Percentiles rank a stretch among this genome's conserved stretches.
These are phyloP conservation scores for Acyrthosiphon pisum DNA, from an alignment of 1,140 invertebrate species.

Conservation along the genomic window DNA sequence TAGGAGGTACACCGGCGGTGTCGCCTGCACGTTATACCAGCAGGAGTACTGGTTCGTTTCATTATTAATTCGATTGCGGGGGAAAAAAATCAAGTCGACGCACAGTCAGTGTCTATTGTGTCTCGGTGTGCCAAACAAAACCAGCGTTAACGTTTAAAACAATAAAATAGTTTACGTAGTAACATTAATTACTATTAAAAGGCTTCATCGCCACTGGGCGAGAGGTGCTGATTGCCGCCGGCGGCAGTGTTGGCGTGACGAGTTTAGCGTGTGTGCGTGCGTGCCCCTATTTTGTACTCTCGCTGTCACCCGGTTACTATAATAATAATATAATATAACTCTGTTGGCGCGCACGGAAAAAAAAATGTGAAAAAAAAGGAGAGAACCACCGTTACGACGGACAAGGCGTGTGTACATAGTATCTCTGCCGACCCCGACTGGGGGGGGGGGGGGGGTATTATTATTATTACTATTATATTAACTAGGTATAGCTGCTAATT, in stretches of 20 bases:
- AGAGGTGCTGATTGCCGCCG: conserved; percentile 4
- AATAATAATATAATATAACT: conserved; percentile 5
- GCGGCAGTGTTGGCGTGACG: conserved; percentile 30
- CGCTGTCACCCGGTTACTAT: conserved; percentile 23
- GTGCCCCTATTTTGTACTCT: conserved; percentile 33
- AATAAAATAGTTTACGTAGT: conserved; percentile 30
- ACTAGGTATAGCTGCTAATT: conserved; percentile 24
- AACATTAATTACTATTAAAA: conserved; percentile 46
- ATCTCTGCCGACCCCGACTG: neutral
- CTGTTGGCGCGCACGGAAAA: neutral
- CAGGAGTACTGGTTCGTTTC: neutral
- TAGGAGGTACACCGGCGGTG: too few species aligned
- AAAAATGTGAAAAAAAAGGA: neutral
- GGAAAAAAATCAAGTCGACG: neutral
- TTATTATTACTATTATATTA: neutral
- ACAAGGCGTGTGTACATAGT: neutral
- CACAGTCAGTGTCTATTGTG: neutral
- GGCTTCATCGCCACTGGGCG: conserved; percentile 1
- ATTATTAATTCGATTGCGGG: neutral
- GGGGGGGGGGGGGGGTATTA: neutral
- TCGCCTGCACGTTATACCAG: too few species aligned
- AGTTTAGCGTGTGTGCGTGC: conserved; percentile 16
- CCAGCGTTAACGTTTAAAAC: neutral
- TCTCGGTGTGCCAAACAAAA: neutral
- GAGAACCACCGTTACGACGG: neutral